Evolutionary conservation across 2,113 vertebrate genomes (phyloP), one percentile per base, ranked within the genome.

Genomic region (Platichthys stellatus): DNA sequence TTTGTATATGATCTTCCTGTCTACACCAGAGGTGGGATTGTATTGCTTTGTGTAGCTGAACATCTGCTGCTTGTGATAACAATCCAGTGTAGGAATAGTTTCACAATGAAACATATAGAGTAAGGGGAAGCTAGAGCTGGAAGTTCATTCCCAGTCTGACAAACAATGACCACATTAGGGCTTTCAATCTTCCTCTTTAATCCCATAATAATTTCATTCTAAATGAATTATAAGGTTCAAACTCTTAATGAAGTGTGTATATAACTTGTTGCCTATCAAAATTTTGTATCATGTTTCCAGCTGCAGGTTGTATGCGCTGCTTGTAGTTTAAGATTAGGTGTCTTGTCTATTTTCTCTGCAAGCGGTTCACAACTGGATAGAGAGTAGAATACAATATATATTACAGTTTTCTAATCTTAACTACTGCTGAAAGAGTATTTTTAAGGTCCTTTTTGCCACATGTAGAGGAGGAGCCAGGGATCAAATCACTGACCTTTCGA

Each of bases 1-100:
- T 58, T 56, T 62, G 26, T 63, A 6, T 53, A 24, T 63, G n/a
- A 63, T 20, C 28, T 60, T 68, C 54, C n/a, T n/a, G n/a, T 49
- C 20, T 20, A 31, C 15, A 12, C 24, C 38, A 15, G 61, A 51
- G 47, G n/a, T 28, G 14, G 54, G 58, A 56, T 13, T 56, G 23
- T 62, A 31, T 26, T 7, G 14, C 63, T 35, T 38, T 13, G 49
- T 57, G 35, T 31, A 18, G 6, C 2, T 18, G 8, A 21, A 69
- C 24, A 47, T 63, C 24, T 70, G 51, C 15, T 35, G 24, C 40
- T 24, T 38, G 35, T 56, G 18, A 24, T 64, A 62, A 63, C 35
- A 5, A 12, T 64, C 9, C n/a, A 4, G 6, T 60, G 24, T 51
- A 3, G 35, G 14, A 63, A 14, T 40, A 10, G n/a, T 20, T 63